These are phyloP conservation scores for Cistogaster globosa DNA, from an alignment of 2,888 invertebrate genomes.

Conservation along the genomic window DNA sequence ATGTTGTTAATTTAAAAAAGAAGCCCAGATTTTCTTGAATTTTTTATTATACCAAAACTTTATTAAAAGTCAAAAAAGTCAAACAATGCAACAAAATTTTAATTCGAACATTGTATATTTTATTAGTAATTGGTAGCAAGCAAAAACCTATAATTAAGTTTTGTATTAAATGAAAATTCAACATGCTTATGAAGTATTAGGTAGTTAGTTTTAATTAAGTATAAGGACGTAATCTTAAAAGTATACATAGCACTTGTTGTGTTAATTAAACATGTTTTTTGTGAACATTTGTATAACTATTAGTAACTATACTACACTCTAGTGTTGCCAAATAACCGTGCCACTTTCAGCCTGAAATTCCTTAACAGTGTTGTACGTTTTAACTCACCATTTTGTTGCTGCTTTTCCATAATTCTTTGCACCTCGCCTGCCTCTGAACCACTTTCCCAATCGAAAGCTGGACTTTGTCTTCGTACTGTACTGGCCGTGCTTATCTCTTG, in stretches of 20 bases:
- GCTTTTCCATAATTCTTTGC: slow-evolving; percentile 84
- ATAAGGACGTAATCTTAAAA: slow-evolving; percentile 32
- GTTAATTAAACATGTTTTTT: neutral
- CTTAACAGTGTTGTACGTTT: slow-evolving; percentile 70
- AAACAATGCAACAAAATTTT: slow-evolving; percentile 64
- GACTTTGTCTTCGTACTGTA: slow-evolving; percentile 50
- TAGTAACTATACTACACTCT: slow-evolving; percentile 62
- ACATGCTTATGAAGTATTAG: slow-evolving; percentile 63
- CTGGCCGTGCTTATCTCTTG: slow-evolving; percentile 56
- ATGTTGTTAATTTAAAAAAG: slow-evolving; percentile 4
- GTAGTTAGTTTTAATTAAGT: slow-evolving; percentile 44
- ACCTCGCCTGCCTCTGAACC: slow-evolving; percentile 90
- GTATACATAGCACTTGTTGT: slow-evolving; percentile 59
- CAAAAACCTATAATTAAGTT: slow-evolving; percentile 34
- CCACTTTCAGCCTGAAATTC: slow-evolving; percentile 72
- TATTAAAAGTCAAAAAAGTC: slow-evolving; percentile 57
- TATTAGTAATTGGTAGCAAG: slow-evolving; percentile 35
- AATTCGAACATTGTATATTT: slow-evolving; percentile 51
- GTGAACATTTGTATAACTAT: slow-evolving; percentile 14
- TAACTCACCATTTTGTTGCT: slow-evolving; percentile 73
- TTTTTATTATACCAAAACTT: slow-evolving; percentile 57
- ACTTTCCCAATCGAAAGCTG: slow-evolving; percentile 86
- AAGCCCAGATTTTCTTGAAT: slow-evolving; percentile 34
- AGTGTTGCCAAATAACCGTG: slow-evolving; percentile 69
- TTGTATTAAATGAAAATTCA: slow-evolving; percentile 28